A percentile compares a stretch with the other conserved stretches of the same genome.
phyloP scores from a whole-genome alignment of 2,888 invertebrate genomes.

The Reticulitermes lucifugus region DNA sequence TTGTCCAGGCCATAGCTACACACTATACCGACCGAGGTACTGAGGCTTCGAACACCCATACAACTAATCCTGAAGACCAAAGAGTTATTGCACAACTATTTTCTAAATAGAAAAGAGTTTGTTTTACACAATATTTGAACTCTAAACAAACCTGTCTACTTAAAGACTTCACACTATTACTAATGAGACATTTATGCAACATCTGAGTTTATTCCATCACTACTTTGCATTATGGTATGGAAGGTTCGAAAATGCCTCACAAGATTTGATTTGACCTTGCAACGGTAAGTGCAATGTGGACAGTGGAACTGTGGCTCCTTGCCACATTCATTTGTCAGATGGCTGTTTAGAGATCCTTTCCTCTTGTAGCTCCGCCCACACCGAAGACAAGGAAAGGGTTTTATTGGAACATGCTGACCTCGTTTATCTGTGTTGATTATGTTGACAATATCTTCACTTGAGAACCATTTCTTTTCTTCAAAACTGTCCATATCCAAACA shows the following conservation, averaged over 20 bases:
- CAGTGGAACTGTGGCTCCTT: slow-evolving; percentile 60
- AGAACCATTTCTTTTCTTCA: not conserved
- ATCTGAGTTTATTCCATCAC: not conserved
- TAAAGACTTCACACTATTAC: too few relatives aligned
- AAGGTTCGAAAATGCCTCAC: slow-evolving; percentile 58
- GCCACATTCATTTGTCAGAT: slow-evolving; percentile 54
- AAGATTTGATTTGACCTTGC: slow-evolving; percentile 59
- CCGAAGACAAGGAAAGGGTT: slow-evolving; percentile 38
- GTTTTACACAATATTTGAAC: too few relatives aligned
- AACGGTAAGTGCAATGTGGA: slow-evolving; percentile 58
- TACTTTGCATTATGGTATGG: not conserved
- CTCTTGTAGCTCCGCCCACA: slow-evolving; percentile 50
- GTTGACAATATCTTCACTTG: not conserved
- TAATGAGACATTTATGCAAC: not conserved
- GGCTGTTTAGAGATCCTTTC: slow-evolving; percentile 45
- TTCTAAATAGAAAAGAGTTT: too few relatives aligned
- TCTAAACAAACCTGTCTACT: too few relatives aligned
- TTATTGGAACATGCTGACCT: not conserved
- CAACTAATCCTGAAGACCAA: too few relatives aligned
- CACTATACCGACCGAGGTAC: too few relatives aligned
- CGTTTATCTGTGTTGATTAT: not conserved
- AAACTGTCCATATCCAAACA: slow-evolving; percentile 14
- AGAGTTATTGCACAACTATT: too few relatives aligned
- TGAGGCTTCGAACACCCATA: too few relatives aligned
- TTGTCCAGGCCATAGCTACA: too few relatives aligned